phyloP scores from a whole-genome alignment of 2,113 vertebrate species.

The Pan troglodytes region NHGRI_mPanTro3-v2.1_pri NC_072411.2:65442001-65442500 shows the following conservation, averaged over 20 bases:
- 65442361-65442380: not conserved
- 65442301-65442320: slow-evolving; percentile 3
- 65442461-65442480: slow-evolving; percentile 84
- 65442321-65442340: not conserved
- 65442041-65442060: not conserved
- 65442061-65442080: not conserved
- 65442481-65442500: slow-evolving; percentile 66
- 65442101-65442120: not conserved
- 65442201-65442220: not conserved
- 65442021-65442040: not conserved
- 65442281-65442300: not conserved
- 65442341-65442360: slow-evolving; percentile 4
- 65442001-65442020: not conserved
- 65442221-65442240: not conserved
- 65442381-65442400: slow-evolving; percentile 62
- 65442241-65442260: not conserved
- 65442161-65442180: not conserved
- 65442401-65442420: slow-evolving; percentile 60
- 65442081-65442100: not conserved
- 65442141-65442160: not conserved
- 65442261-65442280: not conserved
- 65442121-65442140: not conserved
- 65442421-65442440: slow-evolving; percentile 64
- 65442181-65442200: not conserved
- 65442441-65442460: slow-evolving; percentile 79